Evolutionary conservation across 2,888 invertebrate species (phyloP), one percentile per base, ranked within the genome.

Genomic region (Heliconius cydno): DNA sequence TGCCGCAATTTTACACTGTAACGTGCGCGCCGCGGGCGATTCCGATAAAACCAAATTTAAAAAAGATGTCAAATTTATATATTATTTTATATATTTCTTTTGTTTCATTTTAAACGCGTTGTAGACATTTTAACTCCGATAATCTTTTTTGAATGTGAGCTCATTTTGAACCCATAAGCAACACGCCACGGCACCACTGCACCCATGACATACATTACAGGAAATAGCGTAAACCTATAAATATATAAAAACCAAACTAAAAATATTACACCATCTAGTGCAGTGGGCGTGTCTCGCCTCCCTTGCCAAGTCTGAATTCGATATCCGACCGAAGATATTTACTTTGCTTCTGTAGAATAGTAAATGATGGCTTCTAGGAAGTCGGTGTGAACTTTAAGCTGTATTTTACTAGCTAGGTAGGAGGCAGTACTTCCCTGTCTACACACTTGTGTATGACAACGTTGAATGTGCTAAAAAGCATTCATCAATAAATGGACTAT

Each of bases 1-100:
- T n/a, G n/a, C 60, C 25, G 15, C 72, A 73, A 73, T 73, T 73
- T 73, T 73, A 73, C 73, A 60, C 73, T 15, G 41, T 38, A 60
- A 19, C 60, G 73, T n/a, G 60, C n/a, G n/a, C 15, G 34, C 73
- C 73, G 34, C 57, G 57, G 60, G 60, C 57, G 57, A 60, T 73
- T 34, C 60, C 73, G 60, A 60, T 57, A 25, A 34, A 41, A 60
- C 22, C 60, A 73, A 60, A 60, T 73, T 60, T 25, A 73, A 73
- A 70, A 73, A 60, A 70, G 25, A 70, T 70, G 13, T 22, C 2
- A 68, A n/a, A n/a, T 41, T 15, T 70, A 25, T 46, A 15, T 68
- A 46, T 28, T 70, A n/a, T 25, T n/a, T 38, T 70, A 41, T 46
- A 41, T 70, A 41, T 25, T 70, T 15, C 41, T 15, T 28, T 7